Percentiles rank a stretch among this genome's conserved stretches.
These are phyloP conservation scores for Crotalus horridus DNA, from an alignment of 2,113 vertebrate genomes.

Conservation along the genomic window DNA sequence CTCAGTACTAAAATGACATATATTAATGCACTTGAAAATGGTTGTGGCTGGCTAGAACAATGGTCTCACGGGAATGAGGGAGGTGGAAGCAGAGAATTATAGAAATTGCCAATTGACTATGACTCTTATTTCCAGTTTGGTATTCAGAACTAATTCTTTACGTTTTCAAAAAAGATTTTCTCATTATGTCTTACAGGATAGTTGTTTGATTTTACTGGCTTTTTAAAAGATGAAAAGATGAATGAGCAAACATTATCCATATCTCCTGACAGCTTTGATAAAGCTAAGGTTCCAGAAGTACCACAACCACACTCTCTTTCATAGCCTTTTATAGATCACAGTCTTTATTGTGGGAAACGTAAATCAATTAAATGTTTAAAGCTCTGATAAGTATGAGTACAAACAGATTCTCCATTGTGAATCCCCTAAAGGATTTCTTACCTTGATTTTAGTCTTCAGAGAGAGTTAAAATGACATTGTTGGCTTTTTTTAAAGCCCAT, in stretches of 20 bases:
- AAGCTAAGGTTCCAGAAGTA: constrained; percentile 41
- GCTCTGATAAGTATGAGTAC: constrained; percentile 31
- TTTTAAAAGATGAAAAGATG: not conserved
- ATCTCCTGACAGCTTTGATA: not conserved
- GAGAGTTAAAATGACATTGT: not conserved
- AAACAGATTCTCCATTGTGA: constrained; percentile 28
- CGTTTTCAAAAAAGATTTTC: constrained; percentile 11
- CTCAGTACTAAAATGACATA: not conserved
- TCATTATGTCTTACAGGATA: not conserved
- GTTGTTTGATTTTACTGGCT: constrained; percentile 10
- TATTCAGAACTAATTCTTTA: constrained; percentile 25
- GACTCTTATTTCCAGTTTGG: constrained; percentile 6
- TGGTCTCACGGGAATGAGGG: not conserved
- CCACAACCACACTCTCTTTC: constrained; percentile 16
- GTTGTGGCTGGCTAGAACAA: not conserved
- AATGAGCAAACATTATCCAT: constrained; percentile 17
- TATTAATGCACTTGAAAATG: constrained; percentile 3
- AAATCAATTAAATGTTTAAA: constrained; percentile 17
- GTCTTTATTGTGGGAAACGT: constrained; percentile 32
- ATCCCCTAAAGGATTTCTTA: not conserved
- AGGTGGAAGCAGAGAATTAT: constrained; percentile 17
- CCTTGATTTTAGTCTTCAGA: not conserved
- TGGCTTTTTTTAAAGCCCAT: not conserved
- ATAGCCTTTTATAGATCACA: constrained; percentile 29
- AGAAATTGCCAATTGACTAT: constrained; percentile 13